phyloP scores from a whole-genome alignment of 1,140 invertebrate genomes.

The Berghia stephanieae region DNA sequence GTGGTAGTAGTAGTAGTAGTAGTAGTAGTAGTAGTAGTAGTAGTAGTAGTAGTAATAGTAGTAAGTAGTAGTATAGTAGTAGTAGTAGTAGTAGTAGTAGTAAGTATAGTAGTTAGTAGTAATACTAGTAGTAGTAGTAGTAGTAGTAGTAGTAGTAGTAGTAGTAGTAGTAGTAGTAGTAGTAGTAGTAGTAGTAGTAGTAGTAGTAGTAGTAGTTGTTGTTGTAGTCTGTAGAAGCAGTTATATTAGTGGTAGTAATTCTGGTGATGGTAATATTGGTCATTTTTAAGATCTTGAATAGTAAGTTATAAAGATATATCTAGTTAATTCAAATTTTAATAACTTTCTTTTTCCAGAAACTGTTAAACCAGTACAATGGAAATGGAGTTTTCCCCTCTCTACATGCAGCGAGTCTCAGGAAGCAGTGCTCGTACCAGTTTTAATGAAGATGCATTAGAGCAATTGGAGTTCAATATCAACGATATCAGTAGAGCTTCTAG shows the following conservation, averaged over 20 bases:
- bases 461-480: conserved; percentile 39
- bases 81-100: no score
- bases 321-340: background rate
- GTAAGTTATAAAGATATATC: background rate
- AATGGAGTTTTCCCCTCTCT: conserved; percentile 20
- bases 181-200: no score
- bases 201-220: conserved; percentile 3
- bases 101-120: no score
- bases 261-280: background rate
- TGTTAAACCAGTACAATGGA: background rate
- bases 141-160: no score
- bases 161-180: no score
- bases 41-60: no score
- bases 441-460: conserved; percentile 35
- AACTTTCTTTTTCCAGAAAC: background rate
- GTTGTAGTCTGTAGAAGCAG: background rate
- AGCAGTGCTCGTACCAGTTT: conserved; percentile 35
- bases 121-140: no score
- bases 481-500: conserved; percentile 37
- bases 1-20: no score
- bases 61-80: no score
- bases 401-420: conserved; percentile 31
- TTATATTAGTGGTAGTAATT: no score
- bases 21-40: no score
- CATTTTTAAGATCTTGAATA: background rate